Evolutionary conservation across 2,888 invertebrate species (phyloP).

Genomic region (Melieria omissa): DNA sequence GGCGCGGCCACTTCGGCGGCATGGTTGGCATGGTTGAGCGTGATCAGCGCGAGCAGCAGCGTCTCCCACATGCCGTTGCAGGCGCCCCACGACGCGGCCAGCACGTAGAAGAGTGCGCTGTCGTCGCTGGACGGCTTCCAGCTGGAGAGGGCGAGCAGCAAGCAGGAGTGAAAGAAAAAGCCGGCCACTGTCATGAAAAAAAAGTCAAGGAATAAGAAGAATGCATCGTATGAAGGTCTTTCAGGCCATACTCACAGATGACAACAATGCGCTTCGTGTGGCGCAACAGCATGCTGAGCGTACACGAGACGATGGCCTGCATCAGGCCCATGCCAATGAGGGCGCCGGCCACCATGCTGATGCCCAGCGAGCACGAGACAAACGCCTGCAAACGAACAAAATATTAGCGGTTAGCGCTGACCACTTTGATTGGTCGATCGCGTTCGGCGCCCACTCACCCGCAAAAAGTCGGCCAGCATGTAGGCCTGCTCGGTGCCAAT

Average conservation of each 20-base stretch:
- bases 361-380: constrained; percentile 83
- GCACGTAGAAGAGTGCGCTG: constrained; percentile 83
- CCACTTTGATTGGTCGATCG: too few species aligned
- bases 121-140: constrained; percentile 87
- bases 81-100: constrained; percentile 88
- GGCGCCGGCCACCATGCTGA: constrained; percentile 78
- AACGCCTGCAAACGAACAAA: constrained; percentile 73
- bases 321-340: constrained; percentile 79
- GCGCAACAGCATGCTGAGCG: constrained; percentile 82
- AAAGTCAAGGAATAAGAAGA: constrained; percentile 9
- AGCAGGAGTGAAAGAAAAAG: constrained; percentile 82
- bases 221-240: background rate
- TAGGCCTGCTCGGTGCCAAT: constrained; percentile 88
- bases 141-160: constrained; percentile 78
- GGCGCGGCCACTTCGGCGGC: constrained; percentile 66
- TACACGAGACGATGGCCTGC: constrained; percentile 81
- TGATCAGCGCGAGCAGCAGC: constrained; percentile 67
- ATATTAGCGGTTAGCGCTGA: background rate
- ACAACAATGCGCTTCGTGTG: constrained; percentile 80
- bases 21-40: constrained; percentile 65
- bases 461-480: constrained; percentile 84
- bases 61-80: constrained; percentile 90
- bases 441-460: constrained; percentile 68
- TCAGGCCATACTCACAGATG: constrained; percentile 69
- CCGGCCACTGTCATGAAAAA: constrained; percentile 73